phyloP scores from a whole-genome alignment of 23 tunicate genomes.

The Corella eumyota region DNA sequence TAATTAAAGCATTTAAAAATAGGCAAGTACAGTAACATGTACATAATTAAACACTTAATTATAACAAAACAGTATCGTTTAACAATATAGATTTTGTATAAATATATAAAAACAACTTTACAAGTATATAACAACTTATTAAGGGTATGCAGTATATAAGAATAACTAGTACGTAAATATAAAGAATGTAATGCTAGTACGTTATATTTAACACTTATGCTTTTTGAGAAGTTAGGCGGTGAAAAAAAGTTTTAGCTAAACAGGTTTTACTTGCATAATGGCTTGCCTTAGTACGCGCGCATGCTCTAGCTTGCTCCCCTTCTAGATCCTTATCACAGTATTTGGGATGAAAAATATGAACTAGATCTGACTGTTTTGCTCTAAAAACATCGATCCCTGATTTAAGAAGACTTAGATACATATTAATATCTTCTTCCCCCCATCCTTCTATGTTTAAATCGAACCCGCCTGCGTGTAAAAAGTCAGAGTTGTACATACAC shows the following conservation, averaged over 20 bases:
- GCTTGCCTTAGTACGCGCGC: constrained; percentile 60
- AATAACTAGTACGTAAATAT: too few relatives aligned
- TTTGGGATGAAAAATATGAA: constrained; percentile 76
- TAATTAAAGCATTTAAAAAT: too few relatives aligned
- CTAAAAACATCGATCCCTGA: constrained; percentile 65
- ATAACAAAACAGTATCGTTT: too few relatives aligned
- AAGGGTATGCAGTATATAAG: too few relatives aligned
- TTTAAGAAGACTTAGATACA: constrained; percentile 40
- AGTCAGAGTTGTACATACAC: constrained; percentile 79
- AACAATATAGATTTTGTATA: too few relatives aligned
- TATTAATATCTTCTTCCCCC: constrained; percentile 83
- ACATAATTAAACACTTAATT: too few relatives aligned
- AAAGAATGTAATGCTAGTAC: too few relatives aligned
- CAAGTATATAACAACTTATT: too few relatives aligned
- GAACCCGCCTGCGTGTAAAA: constrained; percentile 66
- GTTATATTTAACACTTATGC: too few relatives aligned
- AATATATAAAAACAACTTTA: too few relatives aligned
- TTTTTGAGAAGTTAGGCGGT: too few relatives aligned
- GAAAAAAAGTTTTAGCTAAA: constrained; percentile 41
- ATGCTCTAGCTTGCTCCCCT: constrained; percentile 59
- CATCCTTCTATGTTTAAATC: constrained; percentile 87
- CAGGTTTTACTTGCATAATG: constrained; percentile 77
- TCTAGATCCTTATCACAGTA: constrained; percentile 33
- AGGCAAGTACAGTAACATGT: too few relatives aligned
- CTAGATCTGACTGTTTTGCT: constrained; percentile 42